phyloP scores from a whole-genome alignment of 2,888 invertebrate genomes.

The Ellobium chinense region DNA sequence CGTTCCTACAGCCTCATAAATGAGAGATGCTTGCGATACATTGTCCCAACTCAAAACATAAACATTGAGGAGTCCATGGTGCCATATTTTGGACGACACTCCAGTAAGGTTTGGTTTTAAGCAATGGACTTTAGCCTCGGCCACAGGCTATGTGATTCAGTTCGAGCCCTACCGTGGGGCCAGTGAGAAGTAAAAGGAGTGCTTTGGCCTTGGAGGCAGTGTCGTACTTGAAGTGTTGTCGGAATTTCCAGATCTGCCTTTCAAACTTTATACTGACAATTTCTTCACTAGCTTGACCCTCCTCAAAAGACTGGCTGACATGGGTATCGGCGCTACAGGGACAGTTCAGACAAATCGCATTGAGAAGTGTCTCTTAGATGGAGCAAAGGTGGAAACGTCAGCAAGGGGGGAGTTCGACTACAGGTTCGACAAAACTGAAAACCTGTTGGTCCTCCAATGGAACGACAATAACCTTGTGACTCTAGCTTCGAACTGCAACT shows the following conservation, averaged over 20 bases:
- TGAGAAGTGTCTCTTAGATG: background rate
- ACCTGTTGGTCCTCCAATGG: background rate
- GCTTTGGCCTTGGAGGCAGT: background rate
- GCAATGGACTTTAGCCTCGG: slow-evolving; percentile 48
- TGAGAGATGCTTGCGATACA: slow-evolving; percentile 37
- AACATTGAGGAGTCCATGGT: slow-evolving; percentile 74
- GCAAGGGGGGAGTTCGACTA: background rate
- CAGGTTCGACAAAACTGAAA: background rate
- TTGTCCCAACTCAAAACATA: slow-evolving; percentile 34
- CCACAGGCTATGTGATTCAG: slow-evolving; percentile 47
- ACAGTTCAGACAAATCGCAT: background rate
- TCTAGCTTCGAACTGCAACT: background rate
- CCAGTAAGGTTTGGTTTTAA: slow-evolving; percentile 58
- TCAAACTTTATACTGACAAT: too few species aligned
- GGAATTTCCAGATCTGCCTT: too few species aligned
- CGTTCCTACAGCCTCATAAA: slow-evolving; percentile 43
- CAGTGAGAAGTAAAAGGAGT: background rate
- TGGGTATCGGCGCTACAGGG: background rate
- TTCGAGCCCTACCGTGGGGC: slow-evolving; percentile 48
- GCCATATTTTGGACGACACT: slow-evolving; percentile 72
- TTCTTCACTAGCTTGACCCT: background rate
- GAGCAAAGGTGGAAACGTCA: background rate
- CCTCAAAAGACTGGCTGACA: background rate
- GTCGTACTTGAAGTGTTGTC: background rate
- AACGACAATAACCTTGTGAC: background rate